Base-by-base conservation (phyloP, 2,888 invertebrate species). In the Neuroscelio doddi region DNA sequence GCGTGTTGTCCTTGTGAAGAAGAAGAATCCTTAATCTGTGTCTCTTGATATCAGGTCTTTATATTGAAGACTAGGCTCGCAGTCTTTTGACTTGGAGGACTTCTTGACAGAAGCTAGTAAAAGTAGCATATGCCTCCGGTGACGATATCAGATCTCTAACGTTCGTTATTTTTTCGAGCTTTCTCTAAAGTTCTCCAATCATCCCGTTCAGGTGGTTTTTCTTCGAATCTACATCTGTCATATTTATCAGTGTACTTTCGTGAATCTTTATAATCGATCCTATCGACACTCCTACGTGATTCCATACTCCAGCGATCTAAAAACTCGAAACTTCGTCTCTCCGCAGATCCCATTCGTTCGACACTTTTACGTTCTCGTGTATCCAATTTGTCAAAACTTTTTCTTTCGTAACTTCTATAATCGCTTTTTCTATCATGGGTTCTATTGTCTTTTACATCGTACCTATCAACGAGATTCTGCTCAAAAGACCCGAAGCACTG, bases 131-230 rank as follows among this genome's bases (percentile, higher is more conserved):
- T n/a, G n/a, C n/a, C n/a, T n/a, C n/a, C n/a, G n/a, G n/a, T n/a
- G n/a, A n/a, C n/a, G n/a, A n/a, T n/a, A n/a, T n/a, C n/a, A n/a
- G n/a, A n/a, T n/a, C n/a, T n/a, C n/a, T 80, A 74, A 8, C 77
- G 75, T 53, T 82, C 82, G 5, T 80, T 76, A 36, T 80, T 81
- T 49, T 81, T 82, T 0, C 82, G 69, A 16, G 82, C 83, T 36
- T 79, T 77, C 21, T 84, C 83, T 47, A 84, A 69, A 15, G 82
- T 83, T 38, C 74, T 76, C 82, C 82, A 83, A 32, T 84, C 84
- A 52, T 84, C 83, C 42, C 83, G 70, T 52, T 83, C 83, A 0
- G 76, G 73, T 1, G 81, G 81, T 39, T 75, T 80, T 1, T 78
- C 80, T 64, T 82, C 78, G 0, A 72, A 72, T 39, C 69, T 74